Percentiles rank a stretch among this genome's conserved stretches.
These are phyloP conservation scores for Spisula subtruncata DNA, from an alignment of 2,888 invertebrate species.

Conservation along the genomic window DNA sequence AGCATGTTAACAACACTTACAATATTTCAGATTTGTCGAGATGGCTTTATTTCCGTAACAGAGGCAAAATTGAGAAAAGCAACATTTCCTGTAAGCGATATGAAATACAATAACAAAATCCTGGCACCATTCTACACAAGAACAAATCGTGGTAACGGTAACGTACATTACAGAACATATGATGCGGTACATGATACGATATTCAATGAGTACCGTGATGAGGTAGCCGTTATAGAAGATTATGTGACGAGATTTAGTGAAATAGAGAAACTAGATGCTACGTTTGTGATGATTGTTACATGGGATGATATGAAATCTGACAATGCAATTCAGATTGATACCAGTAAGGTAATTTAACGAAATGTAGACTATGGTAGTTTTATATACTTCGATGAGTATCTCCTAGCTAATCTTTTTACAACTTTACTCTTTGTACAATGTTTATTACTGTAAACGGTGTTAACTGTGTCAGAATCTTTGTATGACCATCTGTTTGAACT, in stretches of 20 bases:
- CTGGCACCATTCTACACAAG: background rate
- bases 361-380: too few relatives aligned
- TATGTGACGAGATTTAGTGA: background rate
- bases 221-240: background rate
- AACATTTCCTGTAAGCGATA: background rate
- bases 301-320: background rate
- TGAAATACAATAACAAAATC: background rate
- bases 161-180: background rate
- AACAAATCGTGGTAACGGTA: background rate
- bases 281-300: background rate
- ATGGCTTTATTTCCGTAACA: background rate
- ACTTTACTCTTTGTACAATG: too few relatives aligned
- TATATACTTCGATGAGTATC: too few relatives aligned
- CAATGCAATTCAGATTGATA: background rate
- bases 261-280: background rate
- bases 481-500: too few relatives aligned
- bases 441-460: too few relatives aligned
- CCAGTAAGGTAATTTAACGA: background rate
- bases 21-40: slow-evolving; percentile 3
- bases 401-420: too few relatives aligned
- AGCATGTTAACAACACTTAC: background rate
- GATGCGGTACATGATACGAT: background rate
- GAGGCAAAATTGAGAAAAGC: background rate
- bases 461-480: too few relatives aligned
- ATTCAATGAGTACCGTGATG: background rate